A percentile compares a stretch with the other conserved stretches of the same genome.
These are phyloP conservation scores for Cebidichthys violaceus DNA, from an alignment of 2,113 vertebrate genomes.

Conservation along the genomic window DNA sequence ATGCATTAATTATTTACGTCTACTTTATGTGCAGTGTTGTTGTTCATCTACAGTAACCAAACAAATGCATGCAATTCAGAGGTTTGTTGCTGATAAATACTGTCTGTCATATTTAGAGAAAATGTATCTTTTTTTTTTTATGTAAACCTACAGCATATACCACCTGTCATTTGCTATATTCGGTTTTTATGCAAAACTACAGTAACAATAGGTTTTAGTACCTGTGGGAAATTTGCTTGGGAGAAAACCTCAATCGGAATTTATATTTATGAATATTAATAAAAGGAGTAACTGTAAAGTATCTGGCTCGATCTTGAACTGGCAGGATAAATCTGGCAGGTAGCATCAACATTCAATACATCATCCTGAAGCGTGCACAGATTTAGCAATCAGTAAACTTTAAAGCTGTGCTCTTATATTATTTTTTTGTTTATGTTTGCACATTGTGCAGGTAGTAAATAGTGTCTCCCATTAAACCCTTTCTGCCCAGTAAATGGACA, in stretches of 20 bases:
- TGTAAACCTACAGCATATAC: not conserved
- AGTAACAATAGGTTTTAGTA: not conserved
- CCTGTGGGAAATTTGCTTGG: not conserved
- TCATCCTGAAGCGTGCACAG: not conserved
- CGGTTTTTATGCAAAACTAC: not conserved
- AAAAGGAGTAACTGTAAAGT: not conserved
- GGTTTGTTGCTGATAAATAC: not conserved
- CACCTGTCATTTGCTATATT: not conserved
- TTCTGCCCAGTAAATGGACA: too few relatives aligned
- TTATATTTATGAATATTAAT: not conserved
- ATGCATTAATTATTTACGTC: not conserved
- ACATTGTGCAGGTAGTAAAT: not conserved
- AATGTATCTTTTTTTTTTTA: not conserved
- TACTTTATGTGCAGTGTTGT: not conserved
- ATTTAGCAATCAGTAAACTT: not conserved
- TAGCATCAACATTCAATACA: not conserved
- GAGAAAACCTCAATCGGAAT: not conserved
- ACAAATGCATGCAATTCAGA: not conserved
- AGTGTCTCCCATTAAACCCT: not conserved
- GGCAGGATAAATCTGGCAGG: not conserved
- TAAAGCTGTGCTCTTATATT: not conserved
- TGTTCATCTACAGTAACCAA: not conserved
- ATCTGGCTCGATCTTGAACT: not conserved
- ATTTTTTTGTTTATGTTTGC: not conserved
- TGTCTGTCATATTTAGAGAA: not conserved